Percentiles rank a stretch among this genome's conserved stretches.
These are phyloP conservation scores for Smutsia gigantea DNA, from an alignment of 2,797 vertebrate genomes.

Conservation along the genomic window DNA sequence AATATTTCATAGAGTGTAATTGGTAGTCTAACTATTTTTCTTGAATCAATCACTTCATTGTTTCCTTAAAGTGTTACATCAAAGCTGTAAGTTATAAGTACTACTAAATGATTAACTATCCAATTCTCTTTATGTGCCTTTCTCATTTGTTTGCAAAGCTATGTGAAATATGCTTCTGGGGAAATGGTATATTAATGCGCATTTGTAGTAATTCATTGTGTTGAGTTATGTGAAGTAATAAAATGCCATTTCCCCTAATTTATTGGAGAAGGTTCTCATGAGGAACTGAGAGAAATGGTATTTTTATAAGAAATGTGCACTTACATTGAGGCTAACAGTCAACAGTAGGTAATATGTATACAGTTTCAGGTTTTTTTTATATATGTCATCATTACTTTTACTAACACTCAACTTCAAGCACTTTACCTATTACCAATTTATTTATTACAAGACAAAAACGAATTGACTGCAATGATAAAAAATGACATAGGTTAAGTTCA, in stretches of 20 bases:
- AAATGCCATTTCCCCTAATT: constrained; percentile 59
- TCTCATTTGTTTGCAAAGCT: constrained; percentile 70
- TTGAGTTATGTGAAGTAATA: constrained; percentile 60
- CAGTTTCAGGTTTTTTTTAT: not conserved
- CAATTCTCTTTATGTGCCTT: constrained; percentile 17
- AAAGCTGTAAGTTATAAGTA: constrained; percentile 41
- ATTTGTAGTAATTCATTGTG: constrained; percentile 53
- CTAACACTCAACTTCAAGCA: not conserved
- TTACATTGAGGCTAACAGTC: not conserved
- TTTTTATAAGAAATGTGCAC: constrained; percentile 58
- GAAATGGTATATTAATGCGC: constrained; percentile 38
- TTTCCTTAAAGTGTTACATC: constrained; percentile 39
- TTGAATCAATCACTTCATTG: constrained; percentile 53
- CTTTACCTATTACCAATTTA: constrained; percentile 37
- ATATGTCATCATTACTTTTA: constrained; percentile 50
- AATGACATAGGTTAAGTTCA: constrained; percentile 9
- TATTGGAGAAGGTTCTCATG: constrained; percentile 32
- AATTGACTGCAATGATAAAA: constrained; percentile 43
- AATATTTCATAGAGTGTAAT: constrained; percentile 31
- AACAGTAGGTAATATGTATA: not conserved
- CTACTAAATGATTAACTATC: constrained; percentile 63
- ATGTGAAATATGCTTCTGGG: constrained; percentile 50
- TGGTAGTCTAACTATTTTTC: constrained; percentile 34
- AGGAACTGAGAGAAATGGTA: constrained; percentile 55
- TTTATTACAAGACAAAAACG: constrained; percentile 27